Conservation (phyloP, 1,140 invertebrate genomes). For the Argopecten irradians region DNA sequence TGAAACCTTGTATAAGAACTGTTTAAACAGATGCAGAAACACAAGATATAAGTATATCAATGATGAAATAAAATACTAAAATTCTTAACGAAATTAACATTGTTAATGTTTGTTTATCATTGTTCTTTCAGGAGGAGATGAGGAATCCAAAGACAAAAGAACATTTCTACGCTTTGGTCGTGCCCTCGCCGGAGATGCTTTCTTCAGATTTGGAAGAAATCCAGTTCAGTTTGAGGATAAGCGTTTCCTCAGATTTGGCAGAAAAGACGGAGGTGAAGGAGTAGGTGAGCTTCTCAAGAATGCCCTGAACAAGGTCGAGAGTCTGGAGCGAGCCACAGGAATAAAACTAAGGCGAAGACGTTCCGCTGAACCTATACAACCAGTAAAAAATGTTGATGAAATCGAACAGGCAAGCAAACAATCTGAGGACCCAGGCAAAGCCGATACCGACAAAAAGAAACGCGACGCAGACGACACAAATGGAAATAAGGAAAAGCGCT, state of each 20-base stretch:
- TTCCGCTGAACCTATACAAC: constrained; percentile 42
- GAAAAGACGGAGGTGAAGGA: constrained; percentile 46
- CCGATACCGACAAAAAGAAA: constrained; percentile 53
- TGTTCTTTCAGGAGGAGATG: constrained; percentile 45
- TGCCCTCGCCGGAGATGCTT: constrained; percentile 61
- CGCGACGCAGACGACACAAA: constrained; percentile 50
- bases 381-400: constrained; percentile 44
- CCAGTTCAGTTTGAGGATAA: constrained; percentile 58
- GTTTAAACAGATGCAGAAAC: no score
- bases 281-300: constrained; percentile 51
- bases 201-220: constrained; percentile 68
- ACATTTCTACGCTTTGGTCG: constrained; percentile 68
- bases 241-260: constrained; percentile 70
- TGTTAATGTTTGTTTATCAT: not conserved
- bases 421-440: not conserved
- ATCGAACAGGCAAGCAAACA: constrained; percentile 3
- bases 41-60: no score
- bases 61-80: no score
- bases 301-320: constrained; percentile 50
- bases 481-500: constrained; percentile 65
- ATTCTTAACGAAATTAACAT: no score
- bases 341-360: constrained; percentile 54
- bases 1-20: no score
- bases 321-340: constrained; percentile 46
- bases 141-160: constrained; percentile 58